Percentiles rank a stretch among this genome's conserved stretches.
Evolutionary conservation across 2,797 vertebrate species (phyloP).

Genomic region (Chrysocyon brachyurus): DNA sequence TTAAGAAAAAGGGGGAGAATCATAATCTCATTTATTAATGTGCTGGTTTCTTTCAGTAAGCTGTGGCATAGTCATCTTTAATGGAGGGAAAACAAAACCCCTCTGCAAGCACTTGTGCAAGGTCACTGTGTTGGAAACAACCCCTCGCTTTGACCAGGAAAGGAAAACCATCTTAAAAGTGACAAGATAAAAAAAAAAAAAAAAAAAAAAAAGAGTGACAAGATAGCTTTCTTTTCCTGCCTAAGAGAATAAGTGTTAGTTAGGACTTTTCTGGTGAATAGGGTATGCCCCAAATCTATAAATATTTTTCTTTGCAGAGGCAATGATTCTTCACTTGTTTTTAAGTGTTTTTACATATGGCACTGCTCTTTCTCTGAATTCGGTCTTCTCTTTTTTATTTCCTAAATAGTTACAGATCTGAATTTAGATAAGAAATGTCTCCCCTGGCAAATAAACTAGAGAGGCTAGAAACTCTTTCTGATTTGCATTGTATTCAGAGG

Average conservation of each 20-base stretch:
- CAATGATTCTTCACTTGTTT: neutral
- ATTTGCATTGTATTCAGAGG: neutral
- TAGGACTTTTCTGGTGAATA: neutral
- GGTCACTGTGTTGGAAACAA: neutral
- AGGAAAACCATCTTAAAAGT: neutral
- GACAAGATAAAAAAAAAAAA: neutral
- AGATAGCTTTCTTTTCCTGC: neutral
- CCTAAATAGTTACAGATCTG: neutral
- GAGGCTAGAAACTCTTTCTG: neutral
- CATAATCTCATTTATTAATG: slow-evolving; percentile 50
- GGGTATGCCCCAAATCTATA: neutral
- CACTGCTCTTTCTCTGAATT: neutral
- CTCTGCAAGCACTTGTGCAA: neutral
- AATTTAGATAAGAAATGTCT: neutral
- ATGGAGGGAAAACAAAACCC: neutral
- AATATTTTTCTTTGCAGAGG: neutral
- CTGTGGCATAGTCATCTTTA: neutral
- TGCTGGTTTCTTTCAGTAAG: neutral
- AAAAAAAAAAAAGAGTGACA: neutral
- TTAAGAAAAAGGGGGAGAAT: slow-evolving; percentile 24
- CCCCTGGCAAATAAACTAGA: slow-evolving; percentile 26
- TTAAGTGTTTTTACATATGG: neutral
- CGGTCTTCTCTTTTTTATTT: neutral
- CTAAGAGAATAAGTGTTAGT: neutral
- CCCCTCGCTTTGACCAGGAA: neutral